Base-by-base conservation (phyloP, 1,140 invertebrate genomes). In the Plutomurus gul region DNA sequence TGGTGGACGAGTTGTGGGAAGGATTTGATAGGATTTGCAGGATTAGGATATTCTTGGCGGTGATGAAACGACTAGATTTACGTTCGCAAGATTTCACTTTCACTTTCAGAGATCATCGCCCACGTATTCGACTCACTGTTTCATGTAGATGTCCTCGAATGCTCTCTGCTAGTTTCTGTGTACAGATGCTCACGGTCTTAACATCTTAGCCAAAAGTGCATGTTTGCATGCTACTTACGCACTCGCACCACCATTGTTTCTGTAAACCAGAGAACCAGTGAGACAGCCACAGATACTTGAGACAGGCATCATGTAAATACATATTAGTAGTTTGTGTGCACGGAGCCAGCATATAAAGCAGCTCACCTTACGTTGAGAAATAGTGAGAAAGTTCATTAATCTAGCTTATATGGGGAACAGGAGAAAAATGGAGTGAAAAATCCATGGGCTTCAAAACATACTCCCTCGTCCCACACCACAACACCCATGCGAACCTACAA, bases 311-410 rank as follows among this genome's bases (percentile, higher is more conserved):
- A n/a, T n/a, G n/a, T n/a, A n/a, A n/a, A n/a, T n/a, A n/a, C n/a
- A n/a, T n/a, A n/a, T n/a, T n/a, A n/a, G n/a, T n/a, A n/a, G n/a
- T n/a, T n/a, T n/a, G n/a, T n/a, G 39, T 43, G 11, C 25, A 60
- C 4, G 4, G 16, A 36, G 56, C n/a, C n/a, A n/a, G n/a, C n/a
- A 65, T 36, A 33, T n/a, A 65, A 16, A n/a, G 56, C 27, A 56
- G 49, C 16, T 20, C 36, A 22, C 30, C 18, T 7, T 72, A 37
- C 39, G 40, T 22, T 72, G 36, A 11, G 22, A 72, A 22, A 43
- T 37, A 72, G 70, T 72, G 70, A 43, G 70, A 72, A 72, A 72
- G 70, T 72, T 72, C 70, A 72, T 72, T 37, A 72, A 72, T 72
- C 70, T 72, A 72, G 70, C 70, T 72, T 72, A 72, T 46, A 72